These are phyloP conservation scores for Psephotus haematonotus DNA, from an alignment of 2,113 vertebrate genomes.

Conservation along the genomic window DNA sequence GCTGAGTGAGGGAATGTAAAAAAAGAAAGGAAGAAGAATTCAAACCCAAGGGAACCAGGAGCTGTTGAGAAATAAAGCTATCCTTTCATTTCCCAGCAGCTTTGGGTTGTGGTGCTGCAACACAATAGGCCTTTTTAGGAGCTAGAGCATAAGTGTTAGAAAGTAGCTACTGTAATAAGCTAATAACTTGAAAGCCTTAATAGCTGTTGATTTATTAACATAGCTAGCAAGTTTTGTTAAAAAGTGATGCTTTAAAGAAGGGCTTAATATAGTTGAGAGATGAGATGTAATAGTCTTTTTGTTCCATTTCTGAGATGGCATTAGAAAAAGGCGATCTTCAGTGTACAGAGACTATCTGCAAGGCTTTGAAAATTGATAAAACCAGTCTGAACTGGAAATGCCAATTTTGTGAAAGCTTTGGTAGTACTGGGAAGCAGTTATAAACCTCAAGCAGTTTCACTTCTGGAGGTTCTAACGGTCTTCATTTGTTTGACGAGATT, in stretches of 20 bases:
- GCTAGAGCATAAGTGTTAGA: not conserved
- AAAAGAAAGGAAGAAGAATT: not conserved
- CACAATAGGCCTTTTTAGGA: not conserved
- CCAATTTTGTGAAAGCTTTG: not conserved
- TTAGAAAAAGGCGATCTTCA: not conserved
- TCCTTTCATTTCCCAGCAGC: not conserved
- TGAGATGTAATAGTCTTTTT: not conserved
- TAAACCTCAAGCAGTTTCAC: not conserved
- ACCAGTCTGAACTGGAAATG: not conserved
- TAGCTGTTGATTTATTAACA: constrained; percentile 20
- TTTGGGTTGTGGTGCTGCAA: not conserved
- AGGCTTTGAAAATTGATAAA: constrained; percentile 5
- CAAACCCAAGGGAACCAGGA: not conserved
- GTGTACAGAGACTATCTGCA: not conserved
- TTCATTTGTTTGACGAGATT: not conserved
- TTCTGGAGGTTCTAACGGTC: not conserved
- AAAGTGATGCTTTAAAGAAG: constrained; percentile 9
- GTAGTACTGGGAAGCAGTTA: not conserved
- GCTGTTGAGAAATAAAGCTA: constrained; percentile 24
- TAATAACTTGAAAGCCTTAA: constrained; percentile 41
- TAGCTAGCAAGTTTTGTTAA: constrained; percentile 29
- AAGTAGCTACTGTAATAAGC: constrained; percentile 3
- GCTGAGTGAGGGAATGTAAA: not conserved
- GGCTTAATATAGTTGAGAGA: not conserved
- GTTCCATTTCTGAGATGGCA: not conserved